Conservation (phyloP, 2,113 vertebrate genomes). For the Chloropsis cyanopogon region DNA sequence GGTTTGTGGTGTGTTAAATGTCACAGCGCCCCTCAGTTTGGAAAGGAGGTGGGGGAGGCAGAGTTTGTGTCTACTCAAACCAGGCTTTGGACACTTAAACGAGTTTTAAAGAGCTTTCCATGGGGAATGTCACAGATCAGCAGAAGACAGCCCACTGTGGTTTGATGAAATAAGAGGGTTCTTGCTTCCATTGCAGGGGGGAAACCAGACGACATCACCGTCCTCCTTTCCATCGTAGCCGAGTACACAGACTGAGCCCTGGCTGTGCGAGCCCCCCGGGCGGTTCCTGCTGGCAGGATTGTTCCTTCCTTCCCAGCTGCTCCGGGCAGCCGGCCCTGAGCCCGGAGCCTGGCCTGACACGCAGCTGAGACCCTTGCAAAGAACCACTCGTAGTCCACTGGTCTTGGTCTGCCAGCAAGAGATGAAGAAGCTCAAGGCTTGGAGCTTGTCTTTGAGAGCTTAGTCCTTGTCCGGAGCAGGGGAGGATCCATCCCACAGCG, state of each 20-base stretch:
- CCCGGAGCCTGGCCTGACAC: constrained; percentile 39
- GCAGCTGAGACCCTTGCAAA: constrained; percentile 35
- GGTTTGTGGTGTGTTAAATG: not conserved
- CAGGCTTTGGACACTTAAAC: not conserved
- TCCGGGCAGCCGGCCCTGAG: constrained; percentile 52
- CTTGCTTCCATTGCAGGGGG: constrained; percentile 79
- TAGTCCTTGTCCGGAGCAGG: not conserved
- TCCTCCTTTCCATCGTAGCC: constrained; percentile 97
- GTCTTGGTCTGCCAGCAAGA: constrained; percentile 62
- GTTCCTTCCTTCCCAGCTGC: constrained; percentile 65
- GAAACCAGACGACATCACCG: constrained; percentile 98
- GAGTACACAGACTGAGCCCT: constrained; percentile 92
- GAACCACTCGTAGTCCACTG: constrained; percentile 67
- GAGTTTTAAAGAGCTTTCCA: rapidly evolving
- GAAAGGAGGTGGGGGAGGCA: not conserved
- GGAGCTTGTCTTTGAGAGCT: constrained; percentile 46
- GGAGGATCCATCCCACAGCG: constrained; percentile 9
- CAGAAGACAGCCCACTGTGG: rapidly evolving
- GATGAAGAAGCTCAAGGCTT: constrained; percentile 56
- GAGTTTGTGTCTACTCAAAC: not conserved
- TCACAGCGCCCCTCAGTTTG: rapidly evolving
- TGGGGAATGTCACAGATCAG: rapidly evolving
- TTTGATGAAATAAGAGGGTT: not conserved
- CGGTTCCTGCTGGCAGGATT: constrained; percentile 91
- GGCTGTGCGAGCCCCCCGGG: not conserved